phyloP scores from a whole-genome alignment of 2,113 vertebrate species.

The Leptosomus discolor region DNA sequence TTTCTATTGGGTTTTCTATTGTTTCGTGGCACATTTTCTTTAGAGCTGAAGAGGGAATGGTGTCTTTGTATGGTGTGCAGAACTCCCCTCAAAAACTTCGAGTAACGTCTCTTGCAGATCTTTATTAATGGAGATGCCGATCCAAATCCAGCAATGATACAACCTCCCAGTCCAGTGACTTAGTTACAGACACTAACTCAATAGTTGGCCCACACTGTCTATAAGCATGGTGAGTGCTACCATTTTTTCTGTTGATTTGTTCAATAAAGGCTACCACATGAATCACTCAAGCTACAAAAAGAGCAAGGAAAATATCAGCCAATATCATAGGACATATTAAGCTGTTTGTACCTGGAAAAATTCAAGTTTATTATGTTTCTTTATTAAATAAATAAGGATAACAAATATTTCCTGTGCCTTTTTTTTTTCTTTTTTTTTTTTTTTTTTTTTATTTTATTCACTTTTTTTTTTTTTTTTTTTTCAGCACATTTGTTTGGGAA shows the following conservation, averaged over 20 bases:
- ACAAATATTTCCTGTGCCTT: constrained; percentile 23
- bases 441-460: background rate
- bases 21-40: background rate
- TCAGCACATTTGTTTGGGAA: background rate
- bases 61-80: background rate
- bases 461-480: background rate
- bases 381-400: constrained; percentile 62
- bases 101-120: background rate
- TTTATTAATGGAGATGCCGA: background rate
- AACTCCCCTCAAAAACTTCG: background rate
- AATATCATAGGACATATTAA: constrained; percentile 50
- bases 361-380: constrained; percentile 58
- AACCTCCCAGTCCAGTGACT: constrained; percentile 3
- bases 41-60: background rate
- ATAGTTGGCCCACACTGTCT: constrained; percentile 32
- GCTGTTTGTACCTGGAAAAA: constrained; percentile 59
- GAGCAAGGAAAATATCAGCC: constrained; percentile 52
- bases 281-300: constrained; percentile 41
- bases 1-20: constrained; percentile 44
- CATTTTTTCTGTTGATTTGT: constrained; percentile 42
- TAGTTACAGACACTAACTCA: constrained; percentile 11
- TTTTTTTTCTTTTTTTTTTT: background rate
- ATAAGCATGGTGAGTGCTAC: constrained; percentile 37
- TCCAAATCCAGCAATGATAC: background rate
- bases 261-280: constrained; percentile 35